Base-by-base conservation (phyloP, 2,797 vertebrate species). In the Lacerta bilineata region DNA sequence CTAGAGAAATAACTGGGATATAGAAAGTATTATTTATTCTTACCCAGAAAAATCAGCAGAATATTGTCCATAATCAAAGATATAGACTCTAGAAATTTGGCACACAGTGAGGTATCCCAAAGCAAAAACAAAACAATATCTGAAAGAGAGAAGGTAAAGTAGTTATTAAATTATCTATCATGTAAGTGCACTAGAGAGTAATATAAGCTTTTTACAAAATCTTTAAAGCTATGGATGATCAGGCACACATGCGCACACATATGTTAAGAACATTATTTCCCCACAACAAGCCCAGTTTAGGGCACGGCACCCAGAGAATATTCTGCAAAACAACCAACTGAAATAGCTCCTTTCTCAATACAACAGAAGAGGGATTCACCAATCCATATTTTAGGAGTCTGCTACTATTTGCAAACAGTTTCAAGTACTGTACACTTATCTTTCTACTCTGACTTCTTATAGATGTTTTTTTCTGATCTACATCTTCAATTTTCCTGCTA, bases 1-100 rank as follows among this genome's bases (percentile, higher is more conserved):
- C 25, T 43, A 50, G 55, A 76, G 29, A 81, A 81, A 82, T 33
- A 76, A 39, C 13, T 66, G 17, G 5, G 36, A 8, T 77, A 41
- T 3, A 80, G 71, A 33, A 81, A 89, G 29, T 66, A 17, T 68
- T 83, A 76, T 88, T 83, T 94, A 94, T 92, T 83, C 98, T 98
- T 98, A 99, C 99, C 99, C 99, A 91, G 99, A 99, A 94, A 99
- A 99, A 95, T 99, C 99, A 93, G 99, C 98, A 68, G 99, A 99
- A 96, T 99, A 99, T 95, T 99, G 98, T 96, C 98, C 98, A 71
- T 99, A 99, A 96, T 99, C 99, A 92, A 99, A 99, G 95, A 99
- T 98, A 94, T 99, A 99, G 92, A 99, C 98, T 89, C 98, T 97
- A 80, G 98, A 99, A 96, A 99, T 97, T 97, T 99, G 98, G 97